Conservation (phyloP, 2,888 invertebrate genomes). For the Eurytoma californica region DNA sequence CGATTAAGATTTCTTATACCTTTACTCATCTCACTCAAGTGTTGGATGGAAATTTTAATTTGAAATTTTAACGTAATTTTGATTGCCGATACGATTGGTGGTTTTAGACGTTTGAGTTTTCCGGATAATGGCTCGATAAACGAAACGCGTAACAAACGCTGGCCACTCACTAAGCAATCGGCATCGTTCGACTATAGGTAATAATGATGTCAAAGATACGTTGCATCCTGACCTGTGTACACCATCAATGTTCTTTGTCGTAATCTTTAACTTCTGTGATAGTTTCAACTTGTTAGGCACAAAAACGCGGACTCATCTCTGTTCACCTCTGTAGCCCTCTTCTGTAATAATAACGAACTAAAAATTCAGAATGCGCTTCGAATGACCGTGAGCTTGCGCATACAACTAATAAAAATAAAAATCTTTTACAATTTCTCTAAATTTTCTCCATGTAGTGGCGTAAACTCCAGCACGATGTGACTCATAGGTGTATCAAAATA, state of each 20-base stretch:
- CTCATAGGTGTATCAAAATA: not conserved
- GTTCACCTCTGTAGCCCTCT: not conserved
- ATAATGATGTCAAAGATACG: slow-evolving; percentile 58
- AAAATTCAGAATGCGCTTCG: not conserved
- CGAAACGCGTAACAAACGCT: slow-evolving; percentile 73
- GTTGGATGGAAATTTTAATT: too few species aligned
- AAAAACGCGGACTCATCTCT: not conserved
- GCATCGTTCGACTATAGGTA: slow-evolving; percentile 74
- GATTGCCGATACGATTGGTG: slow-evolving; percentile 27
- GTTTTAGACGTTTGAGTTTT: slow-evolving; percentile 75
- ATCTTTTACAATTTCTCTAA: not conserved
- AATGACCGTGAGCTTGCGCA: slow-evolving; percentile 24
- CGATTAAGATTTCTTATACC: too few species aligned
- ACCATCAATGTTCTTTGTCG: slow-evolving; percentile 62
- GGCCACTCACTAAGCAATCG: slow-evolving; percentile 74
- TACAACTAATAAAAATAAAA: slow-evolving; percentile 24
- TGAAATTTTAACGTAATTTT: too few species aligned
- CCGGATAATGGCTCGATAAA: slow-evolving; percentile 73
- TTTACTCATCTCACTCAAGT: too few species aligned
- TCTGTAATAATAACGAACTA: slow-evolving; percentile 10
- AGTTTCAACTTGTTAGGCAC: slow-evolving; percentile 8
- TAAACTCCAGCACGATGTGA: slow-evolving; percentile 26
- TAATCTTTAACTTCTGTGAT: slow-evolving; percentile 25
- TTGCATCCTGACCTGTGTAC: slow-evolving; percentile 54
- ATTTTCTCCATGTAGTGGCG: slow-evolving; percentile 6